These are phyloP conservation scores for Onychorhynchus coronatus DNA, from an alignment of 2,113 vertebrate genomes.

Conservation along the genomic window DNA sequence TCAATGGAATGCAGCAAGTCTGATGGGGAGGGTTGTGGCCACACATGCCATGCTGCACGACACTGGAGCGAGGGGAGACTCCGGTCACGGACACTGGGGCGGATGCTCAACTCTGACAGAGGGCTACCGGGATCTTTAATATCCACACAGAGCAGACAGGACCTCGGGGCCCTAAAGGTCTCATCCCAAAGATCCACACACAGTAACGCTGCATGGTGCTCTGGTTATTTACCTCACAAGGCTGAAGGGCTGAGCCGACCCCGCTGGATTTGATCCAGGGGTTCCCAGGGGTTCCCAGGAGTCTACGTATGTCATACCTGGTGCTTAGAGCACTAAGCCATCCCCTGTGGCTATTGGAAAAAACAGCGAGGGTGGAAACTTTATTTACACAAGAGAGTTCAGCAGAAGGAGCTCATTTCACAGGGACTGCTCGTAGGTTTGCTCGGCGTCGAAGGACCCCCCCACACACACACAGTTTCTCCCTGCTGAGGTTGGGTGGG, in stretches of 20 bases:
- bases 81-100: not conserved
- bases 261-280: slow-evolving; percentile 41
- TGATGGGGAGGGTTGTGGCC: not conserved
- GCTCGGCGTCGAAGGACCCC: not conserved
- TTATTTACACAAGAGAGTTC: not conserved
- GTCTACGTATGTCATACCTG: slow-evolving; percentile 14
- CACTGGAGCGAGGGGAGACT: not conserved
- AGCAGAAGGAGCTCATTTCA: slow-evolving; percentile 1
- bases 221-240: slow-evolving; percentile 24
- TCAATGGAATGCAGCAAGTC: not conserved
- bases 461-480: not conserved
- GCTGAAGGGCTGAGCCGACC: slow-evolving; percentile 29
- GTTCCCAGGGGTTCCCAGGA: slow-evolving; percentile 36
- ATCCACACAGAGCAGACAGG: not conserved
- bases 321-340: slow-evolving; percentile 47
- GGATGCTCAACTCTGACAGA: not conserved
- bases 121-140: not conserved
- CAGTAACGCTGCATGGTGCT: not conserved
- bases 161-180: not conserved
- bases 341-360: slow-evolving; percentile 38
- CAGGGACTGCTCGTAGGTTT: not conserved
- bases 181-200: slow-evolving; percentile 6
- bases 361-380: slow-evolving; percentile 45
- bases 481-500: not conserved
- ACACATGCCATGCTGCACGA: not conserved